Evolutionary conservation across 1,140 invertebrate species (phyloP), one percentile per base, ranked within the genome.

Genomic region (Oncopeltus fasciatus): DNA sequence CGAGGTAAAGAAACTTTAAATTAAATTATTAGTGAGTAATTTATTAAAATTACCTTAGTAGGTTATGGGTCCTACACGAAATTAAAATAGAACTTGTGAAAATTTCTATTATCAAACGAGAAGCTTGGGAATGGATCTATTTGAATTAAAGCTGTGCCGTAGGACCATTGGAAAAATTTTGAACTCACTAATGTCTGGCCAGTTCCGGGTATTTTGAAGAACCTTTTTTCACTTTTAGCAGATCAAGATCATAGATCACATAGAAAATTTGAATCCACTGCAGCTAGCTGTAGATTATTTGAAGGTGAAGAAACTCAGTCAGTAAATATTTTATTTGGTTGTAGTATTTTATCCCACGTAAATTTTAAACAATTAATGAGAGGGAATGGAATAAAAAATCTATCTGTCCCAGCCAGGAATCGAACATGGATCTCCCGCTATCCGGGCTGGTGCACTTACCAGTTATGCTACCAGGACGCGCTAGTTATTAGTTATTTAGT

Each of bases 211-310:
- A 67, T 71, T 53, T 58, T 53, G 1, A 68, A 59, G 63, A 72
- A 71, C 63, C 51, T 72, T 27, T 70, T 72, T 63, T 72, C 71
- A 47, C 62, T 69, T 64, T 60, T 70, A 64, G 68, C 67, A 43
- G 68, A 67, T 18, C 69, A 71, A 27, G 68, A 70, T 57, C 62
- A 59, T 61, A 68, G 70, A 46, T 20, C 57, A 58, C 67, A 67
- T 24, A 69, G 68, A 43, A 63, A 57, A 14, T 70, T 70, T 62
- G 26, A 65, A 16, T 70, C 68, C n/a, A 65, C 64, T 24, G 53
- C 53, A 24, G 64, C 57, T 11, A 58, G 31, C 8, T 70, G 67
- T 49, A 65, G 29, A 29, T 61, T 70, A 1, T 51, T 62, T 16
- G 60, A 66, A 57, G 27, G 65, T 64, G 60, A 60, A 57, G 60